Conservation (phyloP, 2,113 vertebrate species). For the Platysteira castanea region DNA sequence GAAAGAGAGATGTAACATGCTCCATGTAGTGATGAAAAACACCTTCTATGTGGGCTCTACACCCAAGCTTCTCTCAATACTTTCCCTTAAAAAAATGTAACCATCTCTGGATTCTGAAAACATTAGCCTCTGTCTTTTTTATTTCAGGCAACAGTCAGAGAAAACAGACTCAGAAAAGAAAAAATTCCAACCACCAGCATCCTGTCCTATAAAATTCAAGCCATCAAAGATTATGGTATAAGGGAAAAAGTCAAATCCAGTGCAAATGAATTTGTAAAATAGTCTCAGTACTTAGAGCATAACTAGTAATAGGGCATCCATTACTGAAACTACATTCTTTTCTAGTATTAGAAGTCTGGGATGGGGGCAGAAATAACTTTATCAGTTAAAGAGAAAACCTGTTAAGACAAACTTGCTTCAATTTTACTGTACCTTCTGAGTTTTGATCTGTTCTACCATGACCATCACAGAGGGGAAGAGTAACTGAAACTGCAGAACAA, state of each 20-base stretch:
- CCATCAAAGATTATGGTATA: background rate
- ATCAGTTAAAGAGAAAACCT: background rate
- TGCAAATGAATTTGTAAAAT: background rate
- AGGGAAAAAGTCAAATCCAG: background rate
- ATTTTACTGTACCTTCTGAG: conserved; percentile 84
- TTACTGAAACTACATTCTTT: background rate
- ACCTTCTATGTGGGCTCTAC: background rate
- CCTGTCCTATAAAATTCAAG: background rate
- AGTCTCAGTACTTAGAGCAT: background rate
- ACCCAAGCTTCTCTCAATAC: background rate
- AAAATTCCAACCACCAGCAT: background rate
- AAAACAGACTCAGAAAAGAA: background rate
- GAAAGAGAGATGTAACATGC: background rate
- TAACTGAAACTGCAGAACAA: conserved; percentile 86
- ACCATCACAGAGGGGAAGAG: conserved; percentile 97
- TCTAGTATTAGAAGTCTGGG: background rate
- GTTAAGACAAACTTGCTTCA: background rate
- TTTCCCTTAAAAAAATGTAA: background rate
- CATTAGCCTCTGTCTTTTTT: background rate
- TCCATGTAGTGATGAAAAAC: background rate
- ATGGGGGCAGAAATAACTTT: background rate
- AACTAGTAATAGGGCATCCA: background rate
- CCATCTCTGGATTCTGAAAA: background rate
- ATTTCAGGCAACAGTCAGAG: background rate
- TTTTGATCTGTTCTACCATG: conserved; percentile 93